These are phyloP conservation scores for Gymnoscopelus microlampas DNA, from an alignment of 2,797 vertebrate genomes.

Conservation along the genomic window DNA sequence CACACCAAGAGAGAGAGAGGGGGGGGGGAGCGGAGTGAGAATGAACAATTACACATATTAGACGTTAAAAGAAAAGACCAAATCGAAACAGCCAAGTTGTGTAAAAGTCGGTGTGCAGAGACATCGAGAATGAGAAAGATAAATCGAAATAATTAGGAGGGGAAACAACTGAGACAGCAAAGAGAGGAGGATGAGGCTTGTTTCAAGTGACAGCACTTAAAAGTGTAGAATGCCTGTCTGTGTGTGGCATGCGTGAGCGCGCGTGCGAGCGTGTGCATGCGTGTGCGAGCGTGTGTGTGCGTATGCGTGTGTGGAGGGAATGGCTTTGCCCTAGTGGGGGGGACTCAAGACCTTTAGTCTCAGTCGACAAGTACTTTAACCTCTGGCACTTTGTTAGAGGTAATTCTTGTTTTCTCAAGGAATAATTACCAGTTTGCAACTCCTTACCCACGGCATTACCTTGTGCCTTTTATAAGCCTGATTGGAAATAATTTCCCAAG, in stretches of 20 bases:
- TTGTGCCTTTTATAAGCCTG: no score
- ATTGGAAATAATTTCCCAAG: no score
- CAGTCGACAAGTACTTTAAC: no score
- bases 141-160: no score
- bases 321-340: not conserved
- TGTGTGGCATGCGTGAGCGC: conserved; percentile 18
- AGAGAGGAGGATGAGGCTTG: no score
- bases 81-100: conserved; percentile 42
- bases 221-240: conserved; percentile 32
- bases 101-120: not conserved
- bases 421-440: no score
- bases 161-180: no score
- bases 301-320: not conserved
- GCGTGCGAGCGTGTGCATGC: not conserved
- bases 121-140: no score
- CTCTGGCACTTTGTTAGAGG: no score
- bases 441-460: no score
- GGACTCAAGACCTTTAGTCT: no score
- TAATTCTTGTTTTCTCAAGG: not conserved
- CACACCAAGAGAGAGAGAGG: not conserved
- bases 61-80: conserved; percentile 42
- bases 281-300: not conserved
- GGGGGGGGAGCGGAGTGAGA: conserved; percentile 26
- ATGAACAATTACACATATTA: conserved; percentile 53
- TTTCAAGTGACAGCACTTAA: no score